Conservation (phyloP, 2,113 vertebrate species). For the Menura novaehollandiae region DNA sequence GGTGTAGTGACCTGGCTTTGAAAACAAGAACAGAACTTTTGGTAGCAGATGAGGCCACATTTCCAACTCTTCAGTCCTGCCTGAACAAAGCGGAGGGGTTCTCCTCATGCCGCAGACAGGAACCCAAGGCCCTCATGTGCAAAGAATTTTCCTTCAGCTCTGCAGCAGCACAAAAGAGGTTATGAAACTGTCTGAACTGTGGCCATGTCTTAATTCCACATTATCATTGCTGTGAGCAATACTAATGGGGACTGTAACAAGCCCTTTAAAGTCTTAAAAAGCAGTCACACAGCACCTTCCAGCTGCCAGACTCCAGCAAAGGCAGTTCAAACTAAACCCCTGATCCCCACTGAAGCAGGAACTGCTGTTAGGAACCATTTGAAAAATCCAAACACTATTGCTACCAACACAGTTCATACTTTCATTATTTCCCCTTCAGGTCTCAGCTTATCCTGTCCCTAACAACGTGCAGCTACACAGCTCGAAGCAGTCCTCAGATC, state of each 20-base stretch:
- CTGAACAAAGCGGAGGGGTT: neutral
- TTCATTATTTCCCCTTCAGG: neutral
- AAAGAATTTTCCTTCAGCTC: neutral
- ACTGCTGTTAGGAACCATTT: neutral
- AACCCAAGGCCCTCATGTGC: fast-evolving
- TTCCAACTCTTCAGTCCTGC: neutral
- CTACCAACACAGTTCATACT: neutral
- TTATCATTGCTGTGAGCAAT: fast-evolving
- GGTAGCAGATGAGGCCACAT: neutral
- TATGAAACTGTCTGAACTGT: neutral
- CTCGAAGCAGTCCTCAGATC: neutral
- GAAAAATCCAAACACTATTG: neutral
- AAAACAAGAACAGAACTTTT: neutral
- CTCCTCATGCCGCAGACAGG: neutral
- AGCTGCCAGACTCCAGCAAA: neutral
- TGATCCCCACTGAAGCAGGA: neutral
- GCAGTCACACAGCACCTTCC: neutral
- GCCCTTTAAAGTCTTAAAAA: neutral
- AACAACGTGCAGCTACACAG: neutral
- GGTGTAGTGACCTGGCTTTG: neutral
- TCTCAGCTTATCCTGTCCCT: neutral
- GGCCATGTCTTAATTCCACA: neutral
- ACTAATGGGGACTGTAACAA: fast-evolving
- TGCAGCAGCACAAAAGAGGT: neutral
- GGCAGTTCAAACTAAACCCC: neutral